Evolutionary conservation across 2,797 vertebrate genomes (phyloP), one percentile per base, ranked within the genome.

Genomic region (Epinephelus awoara): DNA sequence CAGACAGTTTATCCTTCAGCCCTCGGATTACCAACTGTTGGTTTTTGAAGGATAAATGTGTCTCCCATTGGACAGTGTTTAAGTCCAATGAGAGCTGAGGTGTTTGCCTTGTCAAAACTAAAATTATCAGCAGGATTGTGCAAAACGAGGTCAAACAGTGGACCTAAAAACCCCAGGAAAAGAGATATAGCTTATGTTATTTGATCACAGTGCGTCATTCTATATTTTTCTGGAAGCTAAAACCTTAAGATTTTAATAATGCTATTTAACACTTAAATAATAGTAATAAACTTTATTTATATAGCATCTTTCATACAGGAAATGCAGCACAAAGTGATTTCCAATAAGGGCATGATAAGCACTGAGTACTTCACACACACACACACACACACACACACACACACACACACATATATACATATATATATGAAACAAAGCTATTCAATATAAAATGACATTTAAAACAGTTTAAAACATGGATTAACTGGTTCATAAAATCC

Each of bases 191-290:
- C 19, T 47, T 47, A 4, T 58, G 2, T n/a, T 23, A 27, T 27
- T 27, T 27, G 4, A 34, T 19, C 13, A 38, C 2, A 40, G 11
- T 21, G n/a, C n/a, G 40, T 46, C n/a, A 0, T 72, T 63, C 9
- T 57, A 21, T 50, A 29, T 74, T 74, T 75, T 25, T 70, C 14
- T 67, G 23, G 61, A 23, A 52, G 29, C 15, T 57, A 5, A 62
- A 65, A 50, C 40, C 13, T 63, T 19, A 49, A 8, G 23, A 55
- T 63, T 63, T 50, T 17, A 65, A 74, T 23, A 49, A 49, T 50
- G 11, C 46, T 15, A 1, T 34, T 42, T 61, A 34, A 34, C 29
- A 34, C 1, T 34, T 34, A 34, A 34, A 34, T 34, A 34, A 34
- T 34, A 34, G 29, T 34, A 34, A 34, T 34, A 34, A 34, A 34